Conservation (phyloP, 1,140 invertebrate species). For the Lordiphosa stackelbergi region DNA sequence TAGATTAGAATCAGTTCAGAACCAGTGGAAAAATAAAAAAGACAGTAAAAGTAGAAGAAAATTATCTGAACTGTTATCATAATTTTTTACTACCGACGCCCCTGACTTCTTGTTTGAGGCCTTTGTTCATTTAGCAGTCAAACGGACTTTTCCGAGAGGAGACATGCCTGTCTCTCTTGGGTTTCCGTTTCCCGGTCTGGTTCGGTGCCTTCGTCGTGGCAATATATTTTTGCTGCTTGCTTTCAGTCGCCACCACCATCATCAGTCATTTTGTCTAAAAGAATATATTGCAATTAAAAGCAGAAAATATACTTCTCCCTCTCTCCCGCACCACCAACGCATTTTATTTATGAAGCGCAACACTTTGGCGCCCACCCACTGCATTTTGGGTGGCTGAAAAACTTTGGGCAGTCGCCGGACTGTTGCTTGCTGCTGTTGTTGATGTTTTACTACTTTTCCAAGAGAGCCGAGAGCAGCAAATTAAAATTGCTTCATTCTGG, state of each 20-base stretch:
- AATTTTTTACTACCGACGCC: not conserved
- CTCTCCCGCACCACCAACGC: conserved; percentile 3
- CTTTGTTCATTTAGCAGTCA: conserved; percentile 73
- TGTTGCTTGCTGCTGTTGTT: conserved; percentile 25
- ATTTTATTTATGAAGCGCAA: conserved; percentile 67
- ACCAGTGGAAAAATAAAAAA: too few relatives aligned
- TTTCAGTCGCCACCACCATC: conserved; percentile 38
- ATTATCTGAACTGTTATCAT: too few relatives aligned
- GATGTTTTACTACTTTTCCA: conserved; percentile 61
- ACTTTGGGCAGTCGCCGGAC: conserved; percentile 12
- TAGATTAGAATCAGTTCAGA: too few relatives aligned
- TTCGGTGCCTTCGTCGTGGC: conserved; percentile 44
- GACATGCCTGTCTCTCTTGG: conserved; percentile 63
- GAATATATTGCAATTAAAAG: conserved; percentile 76
- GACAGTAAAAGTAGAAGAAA: too few relatives aligned
- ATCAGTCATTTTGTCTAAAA: conserved; percentile 75
- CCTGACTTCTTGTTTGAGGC: conserved; percentile 1
- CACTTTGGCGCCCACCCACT: conserved; percentile 52
- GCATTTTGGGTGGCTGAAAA: conserved; percentile 47
- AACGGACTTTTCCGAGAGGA: conserved; percentile 50
- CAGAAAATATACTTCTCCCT: conserved; percentile 71
- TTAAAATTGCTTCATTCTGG: conserved; percentile 72
- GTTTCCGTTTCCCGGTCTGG: conserved; percentile 58
- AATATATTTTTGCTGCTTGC: conserved; percentile 63
- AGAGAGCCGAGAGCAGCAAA: conserved; percentile 49